Conservation (phyloP, 2,888 invertebrate genomes). For the Barypeithes pellucidus region DNA sequence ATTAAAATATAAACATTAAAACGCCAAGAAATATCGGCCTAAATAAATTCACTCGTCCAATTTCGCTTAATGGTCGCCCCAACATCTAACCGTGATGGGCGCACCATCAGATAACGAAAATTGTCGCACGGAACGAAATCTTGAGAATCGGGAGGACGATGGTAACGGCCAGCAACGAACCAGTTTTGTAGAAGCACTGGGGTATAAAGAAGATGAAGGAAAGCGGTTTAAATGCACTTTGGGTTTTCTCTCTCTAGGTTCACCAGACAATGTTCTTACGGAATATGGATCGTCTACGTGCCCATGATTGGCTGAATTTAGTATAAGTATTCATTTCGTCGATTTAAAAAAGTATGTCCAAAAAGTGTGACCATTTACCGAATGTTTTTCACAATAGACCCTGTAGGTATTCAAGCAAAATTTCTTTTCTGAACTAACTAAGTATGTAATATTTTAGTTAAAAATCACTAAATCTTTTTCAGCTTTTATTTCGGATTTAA, state of each 20-base stretch:
- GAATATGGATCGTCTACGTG: constrained; percentile 5
- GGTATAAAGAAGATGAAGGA: constrained; percentile 39
- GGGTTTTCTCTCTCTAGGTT: neutral
- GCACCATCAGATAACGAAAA: constrained; percentile 36
- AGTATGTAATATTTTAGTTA: no score
- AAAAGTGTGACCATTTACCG: no score
- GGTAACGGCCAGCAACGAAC: constrained; percentile 34
- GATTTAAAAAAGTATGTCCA: no score
- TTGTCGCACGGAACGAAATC: constrained; percentile 42
- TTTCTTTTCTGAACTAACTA: no score
- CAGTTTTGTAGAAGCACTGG: constrained; percentile 47
- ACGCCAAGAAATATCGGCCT: neutral
- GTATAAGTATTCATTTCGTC: no score
- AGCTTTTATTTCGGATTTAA: no score
- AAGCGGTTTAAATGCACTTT: constrained; percentile 38
- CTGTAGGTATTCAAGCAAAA: no score
- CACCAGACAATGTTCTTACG: constrained; percentile 14
- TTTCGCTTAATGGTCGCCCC: constrained; percentile 4
- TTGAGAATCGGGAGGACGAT: constrained; percentile 31
- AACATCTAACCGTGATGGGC: constrained; percentile 27
- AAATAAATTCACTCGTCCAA: neutral
- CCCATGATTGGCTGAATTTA: neutral
- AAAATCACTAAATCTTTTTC: no score
- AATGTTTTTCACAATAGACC: no score
- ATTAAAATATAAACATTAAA: no score